A percentile compares a stretch with the other conserved stretches of the same genome.
Conservation (phyloP, 2,888 invertebrate genomes). For the Corythucha ciliata region DNA sequence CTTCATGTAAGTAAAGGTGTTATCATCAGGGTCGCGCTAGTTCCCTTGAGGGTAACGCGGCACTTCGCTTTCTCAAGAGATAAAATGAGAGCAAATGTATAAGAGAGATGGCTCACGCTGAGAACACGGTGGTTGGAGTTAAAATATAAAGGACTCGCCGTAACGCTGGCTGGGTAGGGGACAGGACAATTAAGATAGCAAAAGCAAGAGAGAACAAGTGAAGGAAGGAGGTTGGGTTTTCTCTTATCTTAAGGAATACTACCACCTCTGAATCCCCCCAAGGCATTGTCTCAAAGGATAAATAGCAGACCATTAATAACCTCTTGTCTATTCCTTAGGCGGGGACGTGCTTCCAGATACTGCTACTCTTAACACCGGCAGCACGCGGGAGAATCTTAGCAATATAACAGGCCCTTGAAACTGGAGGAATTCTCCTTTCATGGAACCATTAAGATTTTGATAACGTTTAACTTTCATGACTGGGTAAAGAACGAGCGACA, state of each 20-base stretch:
- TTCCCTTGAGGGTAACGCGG: constrained; percentile 17
- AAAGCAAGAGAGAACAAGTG: no score
- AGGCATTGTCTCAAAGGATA: constrained; percentile 24
- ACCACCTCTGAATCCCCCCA: constrained; percentile 9
- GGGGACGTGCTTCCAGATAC: constrained; percentile 20
- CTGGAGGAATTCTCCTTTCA: no score
- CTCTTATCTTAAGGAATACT: constrained; percentile 9
- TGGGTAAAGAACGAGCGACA: no score
- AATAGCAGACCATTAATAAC: constrained; percentile 22
- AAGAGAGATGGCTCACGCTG: background rate
- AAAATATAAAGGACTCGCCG: no score
- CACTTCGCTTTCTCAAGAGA: constrained; percentile 17
- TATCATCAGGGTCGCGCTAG: constrained; percentile 23
- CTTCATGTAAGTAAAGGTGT: no score
- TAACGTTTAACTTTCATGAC: no score
- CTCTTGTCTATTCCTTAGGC: constrained; percentile 18
- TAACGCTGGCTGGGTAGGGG: no score
- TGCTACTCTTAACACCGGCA: constrained; percentile 23
- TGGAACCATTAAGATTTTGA: no score
- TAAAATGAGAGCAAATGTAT: constrained; percentile 20
- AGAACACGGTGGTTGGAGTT: no score
- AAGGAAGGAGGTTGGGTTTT: no score
- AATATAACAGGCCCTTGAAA: no score
- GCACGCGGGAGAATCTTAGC: no score
- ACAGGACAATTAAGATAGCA: constrained; percentile 27